phyloP scores from a whole-genome alignment of 2,113 vertebrate genomes.

The Ptychochromis oligacanthus region DNA sequence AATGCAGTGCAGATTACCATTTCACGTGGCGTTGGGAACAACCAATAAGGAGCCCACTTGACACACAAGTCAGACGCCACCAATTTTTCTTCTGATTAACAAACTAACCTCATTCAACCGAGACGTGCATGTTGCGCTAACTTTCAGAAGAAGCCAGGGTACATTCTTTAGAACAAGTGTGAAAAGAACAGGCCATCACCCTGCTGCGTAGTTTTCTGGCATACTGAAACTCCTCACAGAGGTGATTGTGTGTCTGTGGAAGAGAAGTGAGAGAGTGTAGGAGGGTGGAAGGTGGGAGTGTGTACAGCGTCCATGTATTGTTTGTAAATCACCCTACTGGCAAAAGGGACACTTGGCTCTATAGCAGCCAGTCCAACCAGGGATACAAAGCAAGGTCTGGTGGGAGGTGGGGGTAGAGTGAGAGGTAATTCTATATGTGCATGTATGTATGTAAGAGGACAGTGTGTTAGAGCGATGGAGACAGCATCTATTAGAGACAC shows the following conservation, averaged over 20 bases:
- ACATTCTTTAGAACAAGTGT: slow-evolving; percentile 64
- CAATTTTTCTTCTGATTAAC: slow-evolving; percentile 30
- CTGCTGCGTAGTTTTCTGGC: slow-evolving; percentile 66
- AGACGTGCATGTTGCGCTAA: slow-evolving; percentile 35
- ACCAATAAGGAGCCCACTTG: slow-evolving; percentile 40
- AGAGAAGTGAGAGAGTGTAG: slow-evolving; percentile 70
- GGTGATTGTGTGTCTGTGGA: slow-evolving; percentile 67
- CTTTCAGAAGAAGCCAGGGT: slow-evolving; percentile 55
- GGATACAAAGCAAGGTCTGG: slow-evolving; percentile 51
- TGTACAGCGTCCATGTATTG: slow-evolving; percentile 77
- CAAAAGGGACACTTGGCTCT: slow-evolving; percentile 72
- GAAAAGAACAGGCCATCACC: slow-evolving; percentile 68
- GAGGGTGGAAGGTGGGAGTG: slow-evolving; percentile 75
- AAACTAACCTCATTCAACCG: slow-evolving; percentile 48
- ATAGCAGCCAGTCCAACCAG: slow-evolving; percentile 69
- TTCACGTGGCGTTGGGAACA: slow-evolving; percentile 21
- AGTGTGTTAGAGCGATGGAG: slow-evolving; percentile 34
- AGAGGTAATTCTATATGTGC: slow-evolving; percentile 62
- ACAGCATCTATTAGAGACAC: slow-evolving; percentile 46
- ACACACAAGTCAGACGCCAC: slow-evolving; percentile 29
- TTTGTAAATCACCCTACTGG: slow-evolving; percentile 80
- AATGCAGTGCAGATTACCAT: slow-evolving; percentile 9
- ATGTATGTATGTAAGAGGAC: slow-evolving; percentile 33
- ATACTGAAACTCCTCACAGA: slow-evolving; percentile 66
- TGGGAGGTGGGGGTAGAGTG: slow-evolving; percentile 44